Evolutionary conservation across 2,113 vertebrate species (phyloP).

Genomic region (Leptocoma aspasia): DNA sequence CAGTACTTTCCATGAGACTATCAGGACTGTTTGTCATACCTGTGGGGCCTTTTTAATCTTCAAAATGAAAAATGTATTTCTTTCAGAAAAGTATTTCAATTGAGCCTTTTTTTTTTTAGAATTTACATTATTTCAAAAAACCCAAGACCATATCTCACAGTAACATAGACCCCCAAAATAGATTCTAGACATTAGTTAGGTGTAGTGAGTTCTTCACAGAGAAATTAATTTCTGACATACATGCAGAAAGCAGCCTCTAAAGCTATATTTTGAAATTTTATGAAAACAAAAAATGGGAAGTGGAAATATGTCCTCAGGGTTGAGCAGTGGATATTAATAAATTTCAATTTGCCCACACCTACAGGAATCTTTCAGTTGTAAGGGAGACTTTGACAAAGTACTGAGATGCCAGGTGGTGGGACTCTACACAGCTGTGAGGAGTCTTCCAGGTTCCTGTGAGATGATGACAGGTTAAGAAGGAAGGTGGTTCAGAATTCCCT

Average conservation of each 20-base stretch:
- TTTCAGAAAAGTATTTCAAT: not conserved
- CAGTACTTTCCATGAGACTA: not conserved
- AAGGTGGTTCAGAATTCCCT: not conserved
- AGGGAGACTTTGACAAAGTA: not conserved
- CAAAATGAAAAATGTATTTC: not conserved
- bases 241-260: not conserved
- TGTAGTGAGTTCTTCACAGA: not conserved
- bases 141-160: accelerated
- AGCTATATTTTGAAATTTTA: not conserved
- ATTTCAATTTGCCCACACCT: not conserved
- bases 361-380: not conserved
- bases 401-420: too few species aligned
- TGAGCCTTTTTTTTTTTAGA: not conserved
- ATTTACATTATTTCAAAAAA: not conserved
- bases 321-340: not conserved
- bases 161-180: not conserved
- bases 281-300: not conserved
- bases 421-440: not conserved
- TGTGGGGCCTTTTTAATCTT: not conserved
- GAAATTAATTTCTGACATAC: not conserved
- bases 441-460: not conserved
- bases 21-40: not conserved
- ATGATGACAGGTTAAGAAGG: not conserved
- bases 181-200: not conserved
- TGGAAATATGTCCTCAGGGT: not conserved